Evolutionary conservation across 2,113 vertebrate genomes (phyloP), one percentile per base, ranked within the genome.

Genomic region (Columba livia): DNA sequence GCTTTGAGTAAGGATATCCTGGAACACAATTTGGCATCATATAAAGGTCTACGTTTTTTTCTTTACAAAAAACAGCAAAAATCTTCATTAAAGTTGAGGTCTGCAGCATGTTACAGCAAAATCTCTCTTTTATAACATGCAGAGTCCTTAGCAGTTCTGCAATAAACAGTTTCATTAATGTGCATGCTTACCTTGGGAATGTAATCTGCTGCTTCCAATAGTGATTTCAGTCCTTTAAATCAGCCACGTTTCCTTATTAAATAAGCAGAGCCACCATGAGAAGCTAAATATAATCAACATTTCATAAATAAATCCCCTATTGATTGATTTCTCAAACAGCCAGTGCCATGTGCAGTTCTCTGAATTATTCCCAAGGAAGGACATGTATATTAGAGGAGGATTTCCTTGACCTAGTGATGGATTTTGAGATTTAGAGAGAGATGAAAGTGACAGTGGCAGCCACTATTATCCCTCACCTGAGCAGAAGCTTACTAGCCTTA

Each of bases 391-490:
- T 85, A 95, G 87, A 95, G 72, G 80, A 95, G 96, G 96, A 97
- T 98, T 97, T 97, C 88, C 96, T 85, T 88, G 80, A 93, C 96
- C 96, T 96, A 62, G 90, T 97, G 94, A 18, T 95, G 97, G 98
- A 98, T 98, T 98, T 98, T 93, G 66, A 98, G 98, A 98, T 98
- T 98, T 98, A 96, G 80, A 94, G 38, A 82, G 65, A 96, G 97
- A 95, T 95, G 96, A 97, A 97, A 98, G 98, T 97, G 96, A 96
- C 96, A 96, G 69, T 92, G 85, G 94, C 95, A 96, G 97, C 93
- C 94, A 93, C 94, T 90, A 54, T 98, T 97, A 97, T 97, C 97
- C 96, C 93, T 93, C 66, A 77, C 70, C 85, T 96, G 85, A 97
- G 78, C 80, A 96, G 80, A 72, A 96, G 95, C 94, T 98, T 96